Conservation (phyloP, 2,888 invertebrate species). For the Cataglyphis livida region DNA sequence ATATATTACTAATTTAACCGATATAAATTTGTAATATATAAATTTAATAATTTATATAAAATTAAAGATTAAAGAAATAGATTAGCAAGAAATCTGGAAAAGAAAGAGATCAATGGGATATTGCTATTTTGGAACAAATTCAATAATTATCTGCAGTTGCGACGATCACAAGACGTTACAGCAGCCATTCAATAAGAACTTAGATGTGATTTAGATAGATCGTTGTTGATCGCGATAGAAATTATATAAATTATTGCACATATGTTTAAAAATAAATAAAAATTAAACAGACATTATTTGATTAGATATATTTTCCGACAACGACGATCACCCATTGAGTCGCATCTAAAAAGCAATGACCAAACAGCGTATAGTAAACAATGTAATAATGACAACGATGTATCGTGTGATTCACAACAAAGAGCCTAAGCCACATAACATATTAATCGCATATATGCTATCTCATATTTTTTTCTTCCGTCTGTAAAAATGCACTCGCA, state of each 20-base stretch:
- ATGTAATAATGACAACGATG: slow-evolving; percentile 32
- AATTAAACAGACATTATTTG: slow-evolving; percentile 15
- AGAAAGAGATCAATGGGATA: neutral
- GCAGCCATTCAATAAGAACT: neutral
- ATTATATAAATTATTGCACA: slow-evolving; percentile 23
- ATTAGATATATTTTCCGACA: slow-evolving; percentile 7
- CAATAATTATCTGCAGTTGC: slow-evolving; percentile 22
- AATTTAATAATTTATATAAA: slow-evolving; percentile 10
- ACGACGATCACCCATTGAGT: slow-evolving; percentile 28
- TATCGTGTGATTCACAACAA: slow-evolving; percentile 13
- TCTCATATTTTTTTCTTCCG: neutral
- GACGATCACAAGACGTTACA: neutral
- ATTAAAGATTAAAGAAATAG: neutral
- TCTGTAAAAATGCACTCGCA: slow-evolving; percentile 17
- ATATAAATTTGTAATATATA: slow-evolving; percentile 4
- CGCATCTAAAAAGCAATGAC: slow-evolving; percentile 18
- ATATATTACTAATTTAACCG: neutral
- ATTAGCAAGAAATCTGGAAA: neutral
- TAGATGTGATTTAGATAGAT: slow-evolving; percentile 26
- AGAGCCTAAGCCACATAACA: slow-evolving; percentile 22
- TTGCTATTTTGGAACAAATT: neutral
- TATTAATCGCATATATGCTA: slow-evolving; percentile 24
- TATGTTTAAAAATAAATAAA: slow-evolving; percentile 27
- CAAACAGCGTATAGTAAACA: slow-evolving; percentile 19
- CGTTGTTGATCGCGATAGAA: slow-evolving; percentile 15